Conservation (phyloP, 2,113 vertebrate species). For the Myanophis thanlyinensis region DNA sequence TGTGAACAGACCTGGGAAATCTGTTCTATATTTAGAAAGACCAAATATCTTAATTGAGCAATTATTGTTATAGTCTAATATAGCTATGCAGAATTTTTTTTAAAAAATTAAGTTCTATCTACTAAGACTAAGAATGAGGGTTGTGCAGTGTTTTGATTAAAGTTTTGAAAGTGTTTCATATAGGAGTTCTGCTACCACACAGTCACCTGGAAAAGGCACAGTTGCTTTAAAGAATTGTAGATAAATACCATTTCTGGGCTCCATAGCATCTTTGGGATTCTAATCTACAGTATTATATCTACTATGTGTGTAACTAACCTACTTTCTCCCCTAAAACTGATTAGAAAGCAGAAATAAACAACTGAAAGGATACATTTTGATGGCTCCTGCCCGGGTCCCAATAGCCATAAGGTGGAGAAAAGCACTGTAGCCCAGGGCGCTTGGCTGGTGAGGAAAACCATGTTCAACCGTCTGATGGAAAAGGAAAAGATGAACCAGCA, state of each 20-base stretch:
- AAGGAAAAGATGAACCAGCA: conserved; percentile 29
- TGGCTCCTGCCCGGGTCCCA: conserved; percentile 91
- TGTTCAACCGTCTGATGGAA: conserved; percentile 90
- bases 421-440: conserved; percentile 89
- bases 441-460: conserved; percentile 98
- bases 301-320: background rate
- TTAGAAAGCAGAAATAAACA: background rate
- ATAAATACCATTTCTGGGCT: background rate
- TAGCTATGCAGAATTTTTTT: background rate
- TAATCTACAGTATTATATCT: background rate
- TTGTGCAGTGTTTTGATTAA: background rate
- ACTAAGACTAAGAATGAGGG: background rate
- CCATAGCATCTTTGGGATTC: background rate
- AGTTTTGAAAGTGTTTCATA: background rate
- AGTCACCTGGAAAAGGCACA: background rate
- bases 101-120: background rate
- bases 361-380: conserved; percentile 92
- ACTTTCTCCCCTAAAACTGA: background rate
- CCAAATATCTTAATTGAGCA: background rate
- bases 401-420: conserved; percentile 89
- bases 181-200: background rate
- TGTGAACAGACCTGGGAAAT: background rate
- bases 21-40: background rate
- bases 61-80: background rate
- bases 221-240: background rate